Evolutionary conservation across 2,888 invertebrate species (phyloP), one percentile per base, ranked within the genome.

Genomic region (Lycia hirtaria): DNA sequence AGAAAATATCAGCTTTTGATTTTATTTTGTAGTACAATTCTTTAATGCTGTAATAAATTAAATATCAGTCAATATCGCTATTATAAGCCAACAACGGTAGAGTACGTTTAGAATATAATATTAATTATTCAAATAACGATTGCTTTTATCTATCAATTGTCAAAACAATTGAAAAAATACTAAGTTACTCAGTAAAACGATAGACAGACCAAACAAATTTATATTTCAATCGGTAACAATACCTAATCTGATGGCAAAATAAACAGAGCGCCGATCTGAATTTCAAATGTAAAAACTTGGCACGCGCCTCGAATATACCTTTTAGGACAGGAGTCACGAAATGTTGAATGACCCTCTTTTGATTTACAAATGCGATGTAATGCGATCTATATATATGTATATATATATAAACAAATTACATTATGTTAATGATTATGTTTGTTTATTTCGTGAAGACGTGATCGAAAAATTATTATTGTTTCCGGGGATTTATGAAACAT

Each of bases 241-340:
- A 73, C 62, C 70, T 72, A 72, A 79, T 79, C 72, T 67, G 58
- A 72, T 69, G 71, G 67, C 72, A 73, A 80, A 78, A 73, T 78
- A 82, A 83, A 78, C 78, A 79, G 66, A 67, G 68, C 68, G 70
- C 64, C 61, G 71, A 84, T 85, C 76, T 83, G 71, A 82, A 81
- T 75, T 83, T 82, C 77, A 79, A 83, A 85, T 83, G 72, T 64
- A 66, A 73, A 78, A 82, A 83, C 75, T 83, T 80, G 71, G 69
- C 67, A 67, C 73, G 69, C 66, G 72, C 71, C 67, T 64, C 58
- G 74, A 70, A 76, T 78, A 32, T 67, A 73, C 70, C 66, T 58
- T 54, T 61, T 60, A 51, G 62, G 53, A 64, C 70, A 19, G 28
- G 70, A 73, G 64, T 61, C 72, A 72, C 64, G 73, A 76, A 76